Base-by-base conservation (phyloP, 37 sponge, comb jelly and placozoan genomes). In the Mnemiopsis leidyi region DNA sequence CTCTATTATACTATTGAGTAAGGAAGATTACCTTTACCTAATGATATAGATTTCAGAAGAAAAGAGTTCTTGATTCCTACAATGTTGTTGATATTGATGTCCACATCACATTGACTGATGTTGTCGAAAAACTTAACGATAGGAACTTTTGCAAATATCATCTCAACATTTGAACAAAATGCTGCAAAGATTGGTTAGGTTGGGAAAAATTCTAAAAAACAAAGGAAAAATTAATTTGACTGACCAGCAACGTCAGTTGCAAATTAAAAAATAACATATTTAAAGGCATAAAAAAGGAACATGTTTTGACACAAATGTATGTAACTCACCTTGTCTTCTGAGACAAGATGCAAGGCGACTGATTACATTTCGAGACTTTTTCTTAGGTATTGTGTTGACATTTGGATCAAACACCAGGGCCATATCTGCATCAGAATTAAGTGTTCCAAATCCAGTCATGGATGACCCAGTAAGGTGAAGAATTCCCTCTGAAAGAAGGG, bases 11-110 rank as follows among this genome's bases (percentile, higher is more conserved):
- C 77, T 33, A 31, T 76, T 32, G 31, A 23, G 31, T 7, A 76
- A 9, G 77, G 18, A 33, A 18, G 18, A 18, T 23, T 76, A 76
- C 33, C 61, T 48, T 69, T 36, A 69, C 73, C 40, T 38, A 69
- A 30, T 21, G 73, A 92, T 9, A 69, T 32, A 36, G 93, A 31
- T 24, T 35, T 7, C 38, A 69, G 61, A 5, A 69, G 69, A 36
- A 92, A 92, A 3, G 73, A 69, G 69, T 69, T 69, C 38, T 69
- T 69, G 83, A 82, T 93, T 1, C 82, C 93, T 30, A 82, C 85
- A 1, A 82, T 69, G 69, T 93, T 93, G 88, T 93, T 93, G 88
- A 93, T 36, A 20, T 82, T 82, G 32, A 93, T 93, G 69, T 93
- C 93, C 5, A 93, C 93, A 29, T 93, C 93, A 39, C 82, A 93